Base-by-base conservation (phyloP, 1,140 invertebrate species). In the Eciton burchellii region DNA sequence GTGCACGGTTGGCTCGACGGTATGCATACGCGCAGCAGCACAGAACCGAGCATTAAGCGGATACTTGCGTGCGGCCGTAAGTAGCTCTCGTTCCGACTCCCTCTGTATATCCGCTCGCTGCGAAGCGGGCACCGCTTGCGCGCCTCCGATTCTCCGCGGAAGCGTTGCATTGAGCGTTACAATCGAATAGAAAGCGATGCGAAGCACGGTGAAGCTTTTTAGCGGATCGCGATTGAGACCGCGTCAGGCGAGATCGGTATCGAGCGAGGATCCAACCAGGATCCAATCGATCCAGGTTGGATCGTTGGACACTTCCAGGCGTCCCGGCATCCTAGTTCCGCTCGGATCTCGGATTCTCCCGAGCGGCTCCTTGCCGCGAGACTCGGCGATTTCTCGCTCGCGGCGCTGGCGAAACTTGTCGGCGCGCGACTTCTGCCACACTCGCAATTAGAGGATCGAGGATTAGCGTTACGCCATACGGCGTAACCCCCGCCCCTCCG, bases 161-260 rank as follows among this genome's bases (percentile, higher is more conserved):
- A 87, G 85, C 82, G 85, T 86, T 87, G 85, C 85, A 87, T 87
- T 84, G 84, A 87, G 85, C n/a, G 87, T 82, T n/a, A n/a, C 86
- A 87, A 87, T 87, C 86, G 86, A 87, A 87, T 87, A 87, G 86
- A 87, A 86, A 87, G 72, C 56, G 81, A 86, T 86, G 83, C 73
- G 66, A n/a, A n/a, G n/a, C 84, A 74, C 63, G 60, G 62, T 59
- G 43, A 29, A 49, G 52, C 49, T 49, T 76, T 76, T 76, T 52
- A 21, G 26, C 45, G 9, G n/a, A 24, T 60, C 71, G 71, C n/a
- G 43, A 59, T 43, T 45, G 24, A n/a, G n/a, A n/a, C n/a, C 52
- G 14, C 2, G 24, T 24, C 29, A 56, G 52, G 54, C 19, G 41
- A 45, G 41, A 5, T 41, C 29, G 3, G 16, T 49, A 47, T 71